Conservation (phyloP, 2,888 invertebrate species). For the Nephrotoma flavescens region DNA sequence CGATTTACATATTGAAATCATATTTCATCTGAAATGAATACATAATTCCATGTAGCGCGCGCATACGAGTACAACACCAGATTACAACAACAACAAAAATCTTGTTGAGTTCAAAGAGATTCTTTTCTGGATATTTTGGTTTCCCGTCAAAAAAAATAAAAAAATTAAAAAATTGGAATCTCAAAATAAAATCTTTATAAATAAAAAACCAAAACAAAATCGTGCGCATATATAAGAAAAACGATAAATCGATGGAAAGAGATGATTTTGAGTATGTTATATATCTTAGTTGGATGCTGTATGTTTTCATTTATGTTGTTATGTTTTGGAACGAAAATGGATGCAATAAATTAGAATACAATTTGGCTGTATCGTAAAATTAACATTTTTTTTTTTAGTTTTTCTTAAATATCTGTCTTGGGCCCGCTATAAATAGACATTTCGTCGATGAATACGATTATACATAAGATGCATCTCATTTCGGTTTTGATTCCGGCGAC, state of each 20-base stretch:
- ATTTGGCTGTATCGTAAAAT: background rate
- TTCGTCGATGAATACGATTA: background rate
- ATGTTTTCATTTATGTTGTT: background rate
- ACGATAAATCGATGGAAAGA: background rate
- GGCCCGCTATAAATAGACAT: background rate
- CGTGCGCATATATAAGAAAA: background rate
- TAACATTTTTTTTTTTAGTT: background rate
- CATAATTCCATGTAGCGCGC: background rate
- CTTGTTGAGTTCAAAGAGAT: background rate
- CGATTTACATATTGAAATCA: background rate
- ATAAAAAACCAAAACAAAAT: background rate
- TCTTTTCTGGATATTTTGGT: background rate
- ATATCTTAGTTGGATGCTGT: background rate
- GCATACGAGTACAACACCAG: background rate
- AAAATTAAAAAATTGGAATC: background rate
- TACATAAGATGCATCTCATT: background rate
- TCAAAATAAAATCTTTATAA: background rate
- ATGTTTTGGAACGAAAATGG: background rate
- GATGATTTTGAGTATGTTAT: background rate
- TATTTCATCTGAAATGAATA: background rate
- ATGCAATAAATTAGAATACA: background rate
- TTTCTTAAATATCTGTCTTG: background rate
- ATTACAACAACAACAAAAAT: background rate
- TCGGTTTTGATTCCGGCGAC: background rate
- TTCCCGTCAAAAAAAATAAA: background rate